Base-by-base conservation (phyloP, 1,140 invertebrate species). In the Colletes latitarsis region DNA sequence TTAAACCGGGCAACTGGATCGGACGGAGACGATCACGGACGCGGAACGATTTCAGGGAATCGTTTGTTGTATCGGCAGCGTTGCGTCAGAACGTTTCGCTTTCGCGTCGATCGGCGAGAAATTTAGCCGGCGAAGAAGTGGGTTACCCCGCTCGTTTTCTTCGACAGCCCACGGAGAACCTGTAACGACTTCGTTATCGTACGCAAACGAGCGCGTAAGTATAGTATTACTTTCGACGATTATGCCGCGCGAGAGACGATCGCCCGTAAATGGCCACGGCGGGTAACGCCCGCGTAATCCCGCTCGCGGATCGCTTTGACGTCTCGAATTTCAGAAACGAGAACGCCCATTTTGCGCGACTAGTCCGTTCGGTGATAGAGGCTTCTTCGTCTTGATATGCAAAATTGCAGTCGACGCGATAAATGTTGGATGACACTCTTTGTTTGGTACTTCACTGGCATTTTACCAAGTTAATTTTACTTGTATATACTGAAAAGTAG, bases 151-250 rank as follows among this genome's bases (percentile, higher is more conserved):
- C n/a, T 60, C 39, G 30, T 77, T 64, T 30, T 21, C 17, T 43
- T 43, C 15, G 43, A 39, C 75, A 62, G n/a, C 19, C 52, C 58
- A 52, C 68, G 30, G 49, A 74, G 52, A 21, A 30, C 60, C 70
- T 17, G 62, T 57, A 53, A 83, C 68, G 53, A 70, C 53, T 69
- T 39, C 46, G 43, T 81, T 86, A 71, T 75, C 79, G 43, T 62
- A 21, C 4, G 41, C 41, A 46, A 74, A 72, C 62, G 19, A 71
- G 55, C 57, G 52, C 30, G 19, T 12, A 49, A 60, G 81, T 85
- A 52, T 85, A 74, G 75, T 57, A 39, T 86, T 83, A 86, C 84
- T 83, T 86, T 86, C 77, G 71, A 76, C 70, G 81, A 86, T 86
- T 83, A 86, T 77, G 63, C 76, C 46, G n/a, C 63, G 69, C 70